Conservation (phyloP, 2,888 invertebrate species). For the Sipha maydis region DNA sequence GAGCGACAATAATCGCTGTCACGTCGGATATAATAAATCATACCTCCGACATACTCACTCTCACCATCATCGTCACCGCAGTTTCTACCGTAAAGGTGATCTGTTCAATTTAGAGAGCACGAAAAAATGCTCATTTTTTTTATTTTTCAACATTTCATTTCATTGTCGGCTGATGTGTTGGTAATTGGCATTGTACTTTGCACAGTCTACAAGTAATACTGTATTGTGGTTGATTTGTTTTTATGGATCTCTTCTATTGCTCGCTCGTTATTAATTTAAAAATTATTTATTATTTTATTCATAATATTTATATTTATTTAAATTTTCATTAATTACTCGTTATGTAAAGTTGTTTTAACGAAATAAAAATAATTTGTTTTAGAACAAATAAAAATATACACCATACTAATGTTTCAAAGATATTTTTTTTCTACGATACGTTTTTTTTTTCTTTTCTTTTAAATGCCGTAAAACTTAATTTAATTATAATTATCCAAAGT, state of each 20-base stretch:
- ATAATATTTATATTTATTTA: slow-evolving; percentile 51
- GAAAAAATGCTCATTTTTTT: not conserved
- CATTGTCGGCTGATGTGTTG: not conserved
- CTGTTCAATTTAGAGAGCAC: not conserved
- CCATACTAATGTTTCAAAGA: not conserved
- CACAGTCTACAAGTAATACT: not conserved
- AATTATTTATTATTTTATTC: slow-evolving; percentile 14
- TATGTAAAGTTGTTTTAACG: slow-evolving; percentile 23
- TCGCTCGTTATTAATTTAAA: not conserved
- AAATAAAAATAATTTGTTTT: slow-evolving; percentile 40
- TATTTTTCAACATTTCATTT: slow-evolving; percentile 8
- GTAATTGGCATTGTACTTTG: not conserved
- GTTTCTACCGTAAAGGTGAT: not conserved
- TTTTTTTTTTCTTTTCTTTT: slow-evolving; percentile 1
- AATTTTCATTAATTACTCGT: slow-evolving; percentile 22
- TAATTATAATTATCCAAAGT: not conserved
- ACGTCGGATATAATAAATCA: not conserved
- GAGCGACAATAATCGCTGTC: not conserved
- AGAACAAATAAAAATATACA: not conserved
- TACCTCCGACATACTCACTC: not conserved
- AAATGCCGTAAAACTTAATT: slow-evolving; percentile 3
- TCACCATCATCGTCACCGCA: not conserved
- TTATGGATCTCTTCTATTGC: not conserved
- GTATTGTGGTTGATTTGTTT: not conserved
- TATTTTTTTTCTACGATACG: slow-evolving; percentile 23